Percentiles rank a stretch among this genome's conserved stretches.
These are phyloP conservation scores for Hydractinia echinata DNA, from an alignment of 30 jellyfish, hydroid and myxozoan genomes.

Conservation along the genomic window DNA sequence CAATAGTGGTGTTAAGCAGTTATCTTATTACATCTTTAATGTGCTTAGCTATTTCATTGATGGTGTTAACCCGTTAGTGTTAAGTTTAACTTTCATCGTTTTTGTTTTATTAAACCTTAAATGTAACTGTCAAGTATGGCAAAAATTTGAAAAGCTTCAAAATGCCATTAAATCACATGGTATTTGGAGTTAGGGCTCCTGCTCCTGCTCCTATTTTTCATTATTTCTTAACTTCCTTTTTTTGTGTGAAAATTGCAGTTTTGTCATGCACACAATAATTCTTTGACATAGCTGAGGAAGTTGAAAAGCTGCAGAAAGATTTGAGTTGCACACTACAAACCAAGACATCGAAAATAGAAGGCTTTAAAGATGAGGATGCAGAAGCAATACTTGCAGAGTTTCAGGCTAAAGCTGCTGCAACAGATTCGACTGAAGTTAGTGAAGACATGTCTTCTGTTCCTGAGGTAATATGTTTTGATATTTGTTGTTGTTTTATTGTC, in stretches of 20 bases:
- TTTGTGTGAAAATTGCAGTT: neutral
- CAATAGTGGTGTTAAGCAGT: too few relatives aligned
- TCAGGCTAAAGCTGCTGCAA: constrained; percentile 23
- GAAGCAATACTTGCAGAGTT: constrained; percentile 34
- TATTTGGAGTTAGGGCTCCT: neutral
- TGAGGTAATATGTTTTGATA: neutral
- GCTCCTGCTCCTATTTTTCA: neutral
- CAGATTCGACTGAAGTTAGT: neutral
- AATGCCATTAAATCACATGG: neutral
- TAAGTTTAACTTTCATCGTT: too few relatives aligned
- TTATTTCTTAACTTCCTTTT: neutral
- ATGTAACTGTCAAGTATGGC: neutral
- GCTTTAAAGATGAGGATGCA: constrained; percentile 54
- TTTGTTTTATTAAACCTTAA: too few relatives aligned
- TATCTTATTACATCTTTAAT: too few relatives aligned
- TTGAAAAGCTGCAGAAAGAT: constrained; percentile 62
- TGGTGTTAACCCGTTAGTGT: too few relatives aligned
- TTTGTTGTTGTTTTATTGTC: too few relatives aligned
- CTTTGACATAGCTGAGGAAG: constrained; percentile 47
- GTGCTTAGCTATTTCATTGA: too few relatives aligned
- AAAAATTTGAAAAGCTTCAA: neutral
- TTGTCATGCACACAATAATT: neutral
- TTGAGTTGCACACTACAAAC: constrained; percentile 43
- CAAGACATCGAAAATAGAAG: constrained; percentile 40
- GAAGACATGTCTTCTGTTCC: neutral